A percentile compares a stretch with the other conserved stretches of the same genome.
Conservation (phyloP, 35 echinoderm and acorn worm species). For the Apostichopus japonicus region DNA sequence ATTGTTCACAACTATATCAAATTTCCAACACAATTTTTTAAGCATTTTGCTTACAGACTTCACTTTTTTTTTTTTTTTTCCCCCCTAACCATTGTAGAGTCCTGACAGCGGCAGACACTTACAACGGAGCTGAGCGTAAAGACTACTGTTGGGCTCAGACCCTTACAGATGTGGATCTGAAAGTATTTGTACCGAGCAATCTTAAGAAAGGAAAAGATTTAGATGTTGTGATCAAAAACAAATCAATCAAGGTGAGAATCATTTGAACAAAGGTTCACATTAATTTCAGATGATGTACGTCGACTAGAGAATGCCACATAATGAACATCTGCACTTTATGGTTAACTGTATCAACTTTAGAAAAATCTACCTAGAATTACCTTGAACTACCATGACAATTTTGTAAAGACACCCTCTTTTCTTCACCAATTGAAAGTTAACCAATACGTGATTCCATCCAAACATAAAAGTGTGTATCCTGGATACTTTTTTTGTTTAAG, state of each 20-base stretch:
- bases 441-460: no score
- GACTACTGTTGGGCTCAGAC: constrained; percentile 89
- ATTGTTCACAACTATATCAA: no score
- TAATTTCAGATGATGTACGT: background rate
- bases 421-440: no score
- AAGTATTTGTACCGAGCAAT: constrained; percentile 77
- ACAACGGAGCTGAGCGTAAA: constrained; percentile 79
- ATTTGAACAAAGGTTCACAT: background rate
- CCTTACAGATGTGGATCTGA: constrained; percentile 76
- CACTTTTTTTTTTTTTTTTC: background rate
- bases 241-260: constrained; percentile 80
- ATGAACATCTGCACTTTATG: no score
- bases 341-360: no score
- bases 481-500: no score
- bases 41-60: background rate
- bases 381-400: no score
- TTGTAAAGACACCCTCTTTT: no score
- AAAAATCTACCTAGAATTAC: no score
- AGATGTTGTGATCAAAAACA: constrained; percentile 63
- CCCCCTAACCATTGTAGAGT: background rate
- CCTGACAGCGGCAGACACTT: constrained; percentile 76
- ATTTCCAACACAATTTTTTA: no score
- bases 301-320: background rate
- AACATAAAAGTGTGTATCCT: no score
- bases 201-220: constrained; percentile 90